Base-by-base conservation (phyloP, 1,140 invertebrate species). In the Daktulosphaira vitifoliae region DNA sequence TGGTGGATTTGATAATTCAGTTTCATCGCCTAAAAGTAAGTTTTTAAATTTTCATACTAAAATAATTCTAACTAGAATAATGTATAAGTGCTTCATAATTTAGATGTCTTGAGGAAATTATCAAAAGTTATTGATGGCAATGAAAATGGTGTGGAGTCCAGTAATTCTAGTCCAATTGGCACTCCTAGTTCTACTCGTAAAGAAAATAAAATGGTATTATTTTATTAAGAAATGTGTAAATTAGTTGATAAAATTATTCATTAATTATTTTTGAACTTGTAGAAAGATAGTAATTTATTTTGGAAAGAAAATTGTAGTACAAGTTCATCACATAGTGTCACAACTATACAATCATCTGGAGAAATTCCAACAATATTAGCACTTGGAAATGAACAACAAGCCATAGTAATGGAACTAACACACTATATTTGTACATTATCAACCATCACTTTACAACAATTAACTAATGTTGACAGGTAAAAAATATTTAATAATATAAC, bases 1-100 rank as follows among this genome's bases (percentile, higher is more conserved):
- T 77, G 90, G 90, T 9, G 93, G 92, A 2, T 96, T 96, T 73
- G 92, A 96, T 76, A 84, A 86, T 67, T 78, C 79, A 22, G 48
- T 54, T 16, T 54, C 66, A 16, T 66, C 52, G 20, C 56, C 56
- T 9, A 62, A 62, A 62, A 62, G 56, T 62, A 62, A 44, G 29
- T 33, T 33, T 5, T 33, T 33, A 33, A 33, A 5, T 11, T 5
- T 6, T 33, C 29, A 11, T 33, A 6, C 11, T 33, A 33, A 33
- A 33, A 6, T 6, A 33, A 33, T 6, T 33, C 11, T 6, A 33
- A 33, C 29, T 33, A 6, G 29, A 6, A 11, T 33, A 11, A n/a
- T n/a, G n/a, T n/a, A n/a, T n/a, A n/a, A n/a, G n/a, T n/a, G n/a
- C n/a, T n/a, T n/a, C n/a, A n/a, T n/a, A n/a, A 44, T 33, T 62